Conservation (phyloP, 2,113 vertebrate species). For the Pogona vitticeps region DNA sequence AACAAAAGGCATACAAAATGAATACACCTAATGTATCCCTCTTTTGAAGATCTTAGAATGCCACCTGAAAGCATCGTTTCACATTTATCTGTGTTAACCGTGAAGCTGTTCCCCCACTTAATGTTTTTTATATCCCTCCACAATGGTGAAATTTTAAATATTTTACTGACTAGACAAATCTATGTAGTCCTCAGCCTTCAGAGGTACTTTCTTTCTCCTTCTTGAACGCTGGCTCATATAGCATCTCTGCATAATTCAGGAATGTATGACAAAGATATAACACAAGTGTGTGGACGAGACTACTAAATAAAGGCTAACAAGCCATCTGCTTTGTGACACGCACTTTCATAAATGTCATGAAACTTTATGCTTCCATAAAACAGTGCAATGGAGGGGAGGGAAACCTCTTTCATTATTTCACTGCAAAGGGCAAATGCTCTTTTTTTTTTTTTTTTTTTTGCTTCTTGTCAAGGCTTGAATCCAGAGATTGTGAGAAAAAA, state of each 20-base stretch:
- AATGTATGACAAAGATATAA: conserved; percentile 62
- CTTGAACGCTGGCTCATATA: conserved; percentile 41
- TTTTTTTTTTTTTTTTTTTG: not conserved
- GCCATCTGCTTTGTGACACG: conserved; percentile 70
- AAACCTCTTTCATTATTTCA: conserved; percentile 40
- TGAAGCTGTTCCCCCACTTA: not conserved
- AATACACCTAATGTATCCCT: not conserved
- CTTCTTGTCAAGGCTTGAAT: conserved; percentile 42
- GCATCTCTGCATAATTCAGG: conserved; percentile 64
- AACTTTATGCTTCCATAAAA: conserved; percentile 70
- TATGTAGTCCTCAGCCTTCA: not conserved
- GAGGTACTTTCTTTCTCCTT: not conserved
- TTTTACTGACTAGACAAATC: not conserved
- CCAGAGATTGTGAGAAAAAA: conserved; percentile 31
- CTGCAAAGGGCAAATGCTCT: conserved; percentile 36
- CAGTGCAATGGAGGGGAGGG: conserved; percentile 26
- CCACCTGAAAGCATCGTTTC: not conserved
- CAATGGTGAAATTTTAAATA: not conserved
- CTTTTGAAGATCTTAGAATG: not conserved
- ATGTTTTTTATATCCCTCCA: not conserved
- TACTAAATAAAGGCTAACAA: conserved; percentile 70
- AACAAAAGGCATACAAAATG: too few species aligned
- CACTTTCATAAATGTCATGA: conserved; percentile 62
- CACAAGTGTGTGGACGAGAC: conserved; percentile 59
- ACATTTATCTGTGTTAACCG: not conserved